Conservation (phyloP, 2,888 invertebrate genomes). For the Volucella inflata region DNA sequence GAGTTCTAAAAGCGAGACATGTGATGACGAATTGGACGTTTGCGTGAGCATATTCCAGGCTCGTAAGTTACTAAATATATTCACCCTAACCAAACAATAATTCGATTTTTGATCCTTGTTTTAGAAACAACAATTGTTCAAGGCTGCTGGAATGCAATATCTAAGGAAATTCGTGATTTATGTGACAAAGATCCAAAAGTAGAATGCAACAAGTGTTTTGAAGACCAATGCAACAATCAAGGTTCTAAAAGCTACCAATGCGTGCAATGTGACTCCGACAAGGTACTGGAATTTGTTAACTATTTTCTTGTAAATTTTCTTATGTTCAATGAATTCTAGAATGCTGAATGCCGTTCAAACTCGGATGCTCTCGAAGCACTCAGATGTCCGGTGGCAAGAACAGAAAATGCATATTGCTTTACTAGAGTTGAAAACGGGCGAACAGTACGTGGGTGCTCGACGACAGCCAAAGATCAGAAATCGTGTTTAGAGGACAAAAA, state of each 20-base stretch:
- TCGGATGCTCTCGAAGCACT: conserved; percentile 52
- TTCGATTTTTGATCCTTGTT: background rate
- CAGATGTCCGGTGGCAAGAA: conserved; percentile 76
- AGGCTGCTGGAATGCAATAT: conserved; percentile 77
- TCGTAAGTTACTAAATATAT: conserved; percentile 60
- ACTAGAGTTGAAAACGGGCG: conserved; percentile 60
- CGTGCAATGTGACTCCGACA: conserved; percentile 77
- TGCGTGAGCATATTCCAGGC: conserved; percentile 79
- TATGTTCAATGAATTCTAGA: conserved; percentile 56
- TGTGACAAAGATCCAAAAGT: conserved; percentile 66
- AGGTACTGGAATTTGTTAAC: conserved; percentile 69
- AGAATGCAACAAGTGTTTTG: conserved; percentile 73
- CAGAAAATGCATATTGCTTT: conserved; percentile 77
- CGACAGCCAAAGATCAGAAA: conserved; percentile 74
- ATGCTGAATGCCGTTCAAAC: conserved; percentile 72
- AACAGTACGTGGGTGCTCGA: conserved; percentile 77
- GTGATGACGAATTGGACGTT: conserved; percentile 78
- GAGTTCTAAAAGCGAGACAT: conserved; percentile 76
- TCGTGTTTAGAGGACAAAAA: conserved; percentile 68
- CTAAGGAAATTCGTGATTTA: conserved; percentile 46
- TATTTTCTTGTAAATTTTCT: background rate
- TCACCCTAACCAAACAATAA: background rate
- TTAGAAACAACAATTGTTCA: conserved; percentile 77
- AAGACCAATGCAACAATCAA: conserved; percentile 77
- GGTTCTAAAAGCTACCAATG: conserved; percentile 75